These are phyloP conservation scores for Metellina segmentata DNA, from an alignment of 2,888 invertebrate genomes.

Conservation along the genomic window DNA sequence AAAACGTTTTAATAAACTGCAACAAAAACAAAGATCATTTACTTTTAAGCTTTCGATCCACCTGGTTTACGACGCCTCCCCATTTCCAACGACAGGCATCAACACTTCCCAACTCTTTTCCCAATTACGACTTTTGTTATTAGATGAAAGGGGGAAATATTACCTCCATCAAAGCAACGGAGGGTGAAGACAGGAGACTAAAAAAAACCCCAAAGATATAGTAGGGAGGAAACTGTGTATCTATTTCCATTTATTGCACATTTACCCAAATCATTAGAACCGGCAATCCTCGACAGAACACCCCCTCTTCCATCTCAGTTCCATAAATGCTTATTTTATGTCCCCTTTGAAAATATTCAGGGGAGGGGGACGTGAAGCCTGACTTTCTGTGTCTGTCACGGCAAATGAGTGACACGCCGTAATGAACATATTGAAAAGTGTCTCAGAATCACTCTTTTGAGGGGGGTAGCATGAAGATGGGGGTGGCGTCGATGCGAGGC, in stretches of 20 bases:
- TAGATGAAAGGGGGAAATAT: background rate
- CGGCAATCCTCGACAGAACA: slow-evolving; percentile 32
- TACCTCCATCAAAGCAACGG: background rate
- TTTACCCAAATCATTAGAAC: slow-evolving; percentile 61
- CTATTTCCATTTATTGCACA: slow-evolving; percentile 27
- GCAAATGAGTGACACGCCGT: slow-evolving; percentile 56
- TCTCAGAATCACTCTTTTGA: slow-evolving; percentile 38
- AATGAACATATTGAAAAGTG: slow-evolving; percentile 73
- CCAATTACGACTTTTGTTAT: background rate
- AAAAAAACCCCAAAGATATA: background rate
- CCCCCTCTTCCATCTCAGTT: background rate
- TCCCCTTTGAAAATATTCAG: background rate
- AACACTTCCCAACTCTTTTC: background rate
- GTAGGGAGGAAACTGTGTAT: too few species aligned
- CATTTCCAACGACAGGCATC: background rate
- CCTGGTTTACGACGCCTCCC: background rate
- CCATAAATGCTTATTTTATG: background rate
- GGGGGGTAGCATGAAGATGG: background rate
- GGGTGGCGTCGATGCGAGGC: background rate
- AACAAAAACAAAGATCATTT: background rate
- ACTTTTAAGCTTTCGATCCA: background rate
- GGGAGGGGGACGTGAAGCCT: background rate
- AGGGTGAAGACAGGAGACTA: background rate
- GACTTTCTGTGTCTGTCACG: slow-evolving; percentile 43
- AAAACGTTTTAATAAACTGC: background rate